Evolutionary conservation across 2,797 vertebrate genomes (phyloP).

Genomic region (Acanthurus lineatus): DNA sequence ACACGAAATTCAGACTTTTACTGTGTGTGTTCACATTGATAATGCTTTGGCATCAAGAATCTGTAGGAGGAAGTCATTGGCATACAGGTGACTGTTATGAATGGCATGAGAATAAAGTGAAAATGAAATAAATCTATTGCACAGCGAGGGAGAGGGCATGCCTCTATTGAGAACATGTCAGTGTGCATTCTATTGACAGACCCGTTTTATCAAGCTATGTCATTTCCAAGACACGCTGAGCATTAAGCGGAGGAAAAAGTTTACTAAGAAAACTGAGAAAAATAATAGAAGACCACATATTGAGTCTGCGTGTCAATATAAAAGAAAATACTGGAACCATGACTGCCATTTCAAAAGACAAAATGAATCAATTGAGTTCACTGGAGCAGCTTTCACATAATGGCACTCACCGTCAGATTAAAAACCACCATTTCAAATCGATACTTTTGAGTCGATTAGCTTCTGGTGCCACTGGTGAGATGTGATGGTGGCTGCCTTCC

Average conservation of each 20-base stretch:
- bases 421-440: conserved; percentile 73
- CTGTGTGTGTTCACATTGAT: conserved; percentile 29
- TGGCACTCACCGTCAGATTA: conserved; percentile 65
- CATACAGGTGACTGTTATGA: conserved; percentile 57
- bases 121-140: conserved; percentile 62
- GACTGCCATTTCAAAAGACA: conserved; percentile 73
- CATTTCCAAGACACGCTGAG: conserved; percentile 46
- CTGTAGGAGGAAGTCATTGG: conserved; percentile 36
- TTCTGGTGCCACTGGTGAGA: conserved; percentile 51
- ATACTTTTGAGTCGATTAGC: conserved; percentile 57
- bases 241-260: conserved; percentile 38
- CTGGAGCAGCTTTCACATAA: conserved; percentile 68
- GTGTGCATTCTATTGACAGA: conserved; percentile 62
- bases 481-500: conserved; percentile 19
- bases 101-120: conserved; percentile 53
- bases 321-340: conserved; percentile 61
- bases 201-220: conserved; percentile 39
- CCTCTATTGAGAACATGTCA: conserved; percentile 64
- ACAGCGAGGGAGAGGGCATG: conserved; percentile 43
- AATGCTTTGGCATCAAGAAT: conserved; percentile 27
- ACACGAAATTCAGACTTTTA: conserved; percentile 17
- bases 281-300: conserved; percentile 69
- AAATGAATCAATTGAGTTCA: conserved; percentile 74
- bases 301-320: conserved; percentile 65
- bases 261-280: conserved; percentile 54